A percentile compares a stretch with the other conserved stretches of the same genome.
These are phyloP conservation scores for Hipposideros larvatus DNA, from an alignment of 2,797 vertebrate genomes.

Conservation along the genomic window DNA sequence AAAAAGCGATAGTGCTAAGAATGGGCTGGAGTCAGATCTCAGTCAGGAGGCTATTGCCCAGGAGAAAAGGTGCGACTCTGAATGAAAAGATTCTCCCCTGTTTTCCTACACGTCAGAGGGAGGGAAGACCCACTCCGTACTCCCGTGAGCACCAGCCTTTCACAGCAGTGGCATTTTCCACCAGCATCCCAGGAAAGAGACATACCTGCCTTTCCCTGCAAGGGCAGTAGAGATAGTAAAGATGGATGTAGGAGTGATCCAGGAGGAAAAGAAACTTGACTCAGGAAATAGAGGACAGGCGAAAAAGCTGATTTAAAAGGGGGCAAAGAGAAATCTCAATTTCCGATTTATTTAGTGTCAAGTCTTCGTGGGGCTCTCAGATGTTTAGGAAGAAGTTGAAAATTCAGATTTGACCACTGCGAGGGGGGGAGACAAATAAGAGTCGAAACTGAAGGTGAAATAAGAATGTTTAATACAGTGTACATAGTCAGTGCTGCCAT, in stretches of 20 bases:
- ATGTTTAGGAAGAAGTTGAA: background rate
- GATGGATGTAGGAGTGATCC: accelerated
- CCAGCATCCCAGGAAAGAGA: no score
- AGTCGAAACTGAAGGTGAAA: background rate
- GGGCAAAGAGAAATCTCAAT: background rate
- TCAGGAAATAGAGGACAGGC: background rate
- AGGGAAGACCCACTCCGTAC: background rate
- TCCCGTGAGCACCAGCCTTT: background rate
- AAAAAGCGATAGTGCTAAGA: background rate
- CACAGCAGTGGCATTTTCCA: background rate
- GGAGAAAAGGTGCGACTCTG: background rate
- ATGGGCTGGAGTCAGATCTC: background rate
- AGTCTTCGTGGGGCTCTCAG: background rate
- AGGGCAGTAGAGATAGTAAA: background rate
- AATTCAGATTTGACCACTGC: background rate
- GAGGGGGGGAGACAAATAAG: background rate
- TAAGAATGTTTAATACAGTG: background rate
- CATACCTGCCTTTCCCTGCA: background rate
- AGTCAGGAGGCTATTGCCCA: background rate
- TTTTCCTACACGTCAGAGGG: background rate
- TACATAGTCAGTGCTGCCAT: accelerated
- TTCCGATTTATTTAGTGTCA: background rate
- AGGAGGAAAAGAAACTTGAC: background rate
- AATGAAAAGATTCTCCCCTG: background rate
- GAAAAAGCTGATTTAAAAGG: background rate